phyloP scores from a whole-genome alignment of 2,888 invertebrate genomes.

The Hydraecia micacea region DNA sequence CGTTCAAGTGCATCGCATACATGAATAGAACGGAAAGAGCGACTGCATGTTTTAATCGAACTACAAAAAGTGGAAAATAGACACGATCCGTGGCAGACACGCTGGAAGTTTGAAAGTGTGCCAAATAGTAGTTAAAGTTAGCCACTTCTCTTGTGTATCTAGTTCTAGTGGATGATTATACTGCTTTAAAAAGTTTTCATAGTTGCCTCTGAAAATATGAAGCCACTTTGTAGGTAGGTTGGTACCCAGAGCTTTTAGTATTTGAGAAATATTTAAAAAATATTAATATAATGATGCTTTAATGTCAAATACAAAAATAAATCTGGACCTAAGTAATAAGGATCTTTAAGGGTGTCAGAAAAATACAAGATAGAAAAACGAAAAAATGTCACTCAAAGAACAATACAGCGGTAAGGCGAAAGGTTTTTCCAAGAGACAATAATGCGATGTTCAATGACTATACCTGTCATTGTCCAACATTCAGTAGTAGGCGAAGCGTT shows the following conservation, averaged over 20 bases:
- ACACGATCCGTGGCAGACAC: conserved; percentile 68
- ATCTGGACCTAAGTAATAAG: conserved; percentile 14
- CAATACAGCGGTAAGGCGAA: conserved; percentile 19
- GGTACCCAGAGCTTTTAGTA: neutral
- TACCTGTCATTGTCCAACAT: conserved; percentile 73
- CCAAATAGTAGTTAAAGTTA: conserved; percentile 81
- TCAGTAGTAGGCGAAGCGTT: conserved; percentile 74
- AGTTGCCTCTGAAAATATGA: conserved; percentile 61
- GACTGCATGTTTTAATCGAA: conserved; percentile 77
- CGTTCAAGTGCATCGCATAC: conserved; percentile 72
- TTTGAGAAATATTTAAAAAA: neutral
- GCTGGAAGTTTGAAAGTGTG: conserved; percentile 79
- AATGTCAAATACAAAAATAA: conserved; percentile 10
- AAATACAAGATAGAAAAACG: conserved; percentile 26
- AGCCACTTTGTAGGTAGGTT: conserved; percentile 43
- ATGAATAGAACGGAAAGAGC: conserved; percentile 71
- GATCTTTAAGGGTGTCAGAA: conserved; percentile 24
- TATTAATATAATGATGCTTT: neutral
- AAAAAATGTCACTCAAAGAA: conserved; percentile 40
- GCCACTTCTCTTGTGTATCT: conserved; percentile 67
- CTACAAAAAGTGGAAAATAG: conserved; percentile 72
- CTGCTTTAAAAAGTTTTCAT: conserved; percentile 68
- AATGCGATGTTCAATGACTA: conserved; percentile 61
- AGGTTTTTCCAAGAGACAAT: conserved; percentile 48
- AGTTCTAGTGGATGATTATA: conserved; percentile 71